These are phyloP conservation scores for Muscina levida DNA, from an alignment of 2,888 invertebrate species.

Conservation along the genomic window DNA sequence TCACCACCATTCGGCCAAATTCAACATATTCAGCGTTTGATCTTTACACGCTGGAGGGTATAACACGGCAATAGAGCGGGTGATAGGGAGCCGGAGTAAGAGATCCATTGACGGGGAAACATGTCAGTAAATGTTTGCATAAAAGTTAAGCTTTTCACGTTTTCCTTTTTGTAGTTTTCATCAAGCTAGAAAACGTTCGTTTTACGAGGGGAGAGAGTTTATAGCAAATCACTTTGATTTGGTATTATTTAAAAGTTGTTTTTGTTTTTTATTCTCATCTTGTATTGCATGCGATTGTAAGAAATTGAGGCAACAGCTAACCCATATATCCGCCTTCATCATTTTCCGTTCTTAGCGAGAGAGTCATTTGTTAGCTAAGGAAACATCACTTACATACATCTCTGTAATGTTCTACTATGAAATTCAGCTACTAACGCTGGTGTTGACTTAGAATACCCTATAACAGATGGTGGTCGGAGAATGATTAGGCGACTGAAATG, in stretches of 20 bases:
- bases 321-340: too few relatives aligned
- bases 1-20: conserved; percentile 34
- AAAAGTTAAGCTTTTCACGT: conserved; percentile 58
- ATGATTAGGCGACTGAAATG: too few relatives aligned
- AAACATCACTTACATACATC: too few relatives aligned
- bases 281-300: not conserved
- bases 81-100: not conserved
- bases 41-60: conserved; percentile 19
- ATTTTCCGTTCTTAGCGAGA: too few relatives aligned
- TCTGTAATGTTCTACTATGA: too few relatives aligned
- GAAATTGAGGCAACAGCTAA: too few relatives aligned
- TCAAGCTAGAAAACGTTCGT: conserved; percentile 1
- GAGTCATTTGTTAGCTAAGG: too few relatives aligned
- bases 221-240: not conserved
- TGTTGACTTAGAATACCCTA: too few relatives aligned
- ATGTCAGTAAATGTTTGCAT: conserved; percentile 65
- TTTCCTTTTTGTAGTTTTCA: conserved; percentile 38
- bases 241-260: not conserved
- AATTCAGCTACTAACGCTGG: too few relatives aligned
- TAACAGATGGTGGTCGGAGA: too few relatives aligned
- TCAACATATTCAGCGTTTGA: conserved; percentile 46
- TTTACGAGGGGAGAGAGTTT: conserved; percentile 2
- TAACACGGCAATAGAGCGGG: too few relatives aligned
- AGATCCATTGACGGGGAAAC: conserved; percentile 48
- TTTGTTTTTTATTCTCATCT: not conserved